Base-by-base conservation (phyloP, 2,113 vertebrate genomes). In the Carettochelys insculpta region DNA sequence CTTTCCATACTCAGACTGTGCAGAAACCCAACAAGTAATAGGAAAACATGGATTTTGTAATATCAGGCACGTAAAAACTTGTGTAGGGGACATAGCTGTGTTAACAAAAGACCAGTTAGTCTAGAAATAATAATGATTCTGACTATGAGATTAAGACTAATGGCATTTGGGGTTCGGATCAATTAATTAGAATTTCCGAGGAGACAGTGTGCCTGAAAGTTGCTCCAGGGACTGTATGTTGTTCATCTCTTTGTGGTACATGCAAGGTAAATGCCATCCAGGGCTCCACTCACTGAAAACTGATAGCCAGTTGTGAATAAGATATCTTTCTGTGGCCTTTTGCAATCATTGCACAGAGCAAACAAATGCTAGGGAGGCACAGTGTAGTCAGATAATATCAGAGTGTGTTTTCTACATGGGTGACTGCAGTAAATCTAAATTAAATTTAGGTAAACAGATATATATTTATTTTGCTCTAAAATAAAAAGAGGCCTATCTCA, bases 301-400 rank as follows among this genome's bases (percentile, higher is more conserved):
- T 86, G 87, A 95, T 51, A 76, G 88, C 76, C 87, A 76, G 93
- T 95, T 92, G 83, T 93, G 92, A 85, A 95, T 81, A 68, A 27
- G 85, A 92, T 19, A 80, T 48, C 41, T 10, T 75, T n/a, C 81
- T 95, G 89, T 52, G 83, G 94, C 92, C 93, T 94, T 92, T 71
- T 86, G 71, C 92, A 94, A 95, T 52, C 85, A 78, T 61, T 50
- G 81, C 16, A 78, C 16, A 73, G 65, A 85, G 12, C 87, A 83
- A 43, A 87, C 88, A 94, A 87, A 56, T 85, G 77, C 80, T 1
- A 4, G 92, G 91, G 85, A 91, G 54, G 48, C 90, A 25, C 92
- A 82, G 88, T 65, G 58, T 81, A 94, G 84, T 85, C 76, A 80
- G 86, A 94, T 83, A 92, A 48, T 53, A 94, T 92, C 54, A 68